Conservation (phyloP, 2,797 vertebrate species). For the Paratrypauchen microcephalus region DNA sequence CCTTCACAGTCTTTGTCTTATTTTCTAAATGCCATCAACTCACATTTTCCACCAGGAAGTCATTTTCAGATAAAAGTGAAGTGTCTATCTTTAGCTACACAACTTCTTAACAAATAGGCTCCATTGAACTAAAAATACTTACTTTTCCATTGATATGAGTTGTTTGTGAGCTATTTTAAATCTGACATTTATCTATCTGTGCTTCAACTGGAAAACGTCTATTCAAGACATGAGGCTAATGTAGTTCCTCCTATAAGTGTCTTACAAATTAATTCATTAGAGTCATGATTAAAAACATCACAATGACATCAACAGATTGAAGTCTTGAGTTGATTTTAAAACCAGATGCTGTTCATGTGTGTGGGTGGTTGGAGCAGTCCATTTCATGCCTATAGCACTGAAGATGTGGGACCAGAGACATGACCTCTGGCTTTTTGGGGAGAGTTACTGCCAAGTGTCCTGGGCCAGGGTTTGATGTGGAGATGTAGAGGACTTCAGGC, state of each 20-base stretch:
- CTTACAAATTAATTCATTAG: background rate
- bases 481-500: constrained; percentile 9
- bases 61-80: constrained; percentile 49
- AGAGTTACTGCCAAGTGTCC: constrained; percentile 29
- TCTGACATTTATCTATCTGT: constrained; percentile 43
- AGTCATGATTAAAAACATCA: constrained; percentile 4
- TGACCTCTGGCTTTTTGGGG: constrained; percentile 30
- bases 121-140: constrained; percentile 59
- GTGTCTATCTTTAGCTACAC: constrained; percentile 30
- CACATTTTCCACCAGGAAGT: constrained; percentile 56
- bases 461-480: constrained; percentile 10
- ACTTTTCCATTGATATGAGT: constrained; percentile 46
- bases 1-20: constrained; percentile 39
- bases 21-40: constrained; percentile 42
- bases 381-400: constrained; percentile 1
- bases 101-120: constrained; percentile 51
- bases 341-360: constrained; percentile 4
- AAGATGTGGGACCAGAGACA: constrained; percentile 14
- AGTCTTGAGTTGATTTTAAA: constrained; percentile 6
- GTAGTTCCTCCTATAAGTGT: background rate
- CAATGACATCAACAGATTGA: constrained; percentile 1
- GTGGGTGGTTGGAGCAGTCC: constrained; percentile 7
- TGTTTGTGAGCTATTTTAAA: constrained; percentile 59
- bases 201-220: constrained; percentile 24
- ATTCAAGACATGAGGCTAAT: constrained; percentile 12